Percentiles rank a stretch among this genome's conserved stretches.
Evolutionary conservation across 2,113 vertebrate genomes (phyloP).

Genomic region (Aegotheles bennettii): DNA sequence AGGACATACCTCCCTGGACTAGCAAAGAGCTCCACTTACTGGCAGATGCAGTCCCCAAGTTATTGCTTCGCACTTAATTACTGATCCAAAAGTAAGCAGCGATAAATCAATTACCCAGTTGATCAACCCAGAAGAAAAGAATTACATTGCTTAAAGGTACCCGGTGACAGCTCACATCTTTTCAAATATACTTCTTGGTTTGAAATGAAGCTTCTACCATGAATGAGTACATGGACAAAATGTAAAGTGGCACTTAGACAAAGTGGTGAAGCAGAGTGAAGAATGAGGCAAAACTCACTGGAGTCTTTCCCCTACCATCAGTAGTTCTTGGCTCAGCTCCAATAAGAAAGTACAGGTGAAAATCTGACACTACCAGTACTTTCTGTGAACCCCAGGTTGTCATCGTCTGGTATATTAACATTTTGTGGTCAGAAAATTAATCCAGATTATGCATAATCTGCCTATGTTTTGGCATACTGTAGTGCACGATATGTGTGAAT

Average conservation of each 20-base stretch:
- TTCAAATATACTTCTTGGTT: neutral
- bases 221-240: neutral
- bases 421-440: neutral
- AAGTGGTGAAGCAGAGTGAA: neutral
- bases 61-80: neutral
- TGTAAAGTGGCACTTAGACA: neutral
- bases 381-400: neutral
- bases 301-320: neutral
- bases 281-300: neutral
- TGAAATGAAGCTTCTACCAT: neutral
- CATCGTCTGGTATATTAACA: neutral
- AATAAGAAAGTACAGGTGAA: neutral
- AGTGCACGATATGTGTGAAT: accelerated
- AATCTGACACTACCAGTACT: neutral
- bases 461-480: neutral
- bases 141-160: neutral
- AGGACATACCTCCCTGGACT: neutral
- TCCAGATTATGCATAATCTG: neutral
- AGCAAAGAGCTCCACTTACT: conserved; percentile 64
- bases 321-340: neutral
- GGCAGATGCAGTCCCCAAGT: neutral
- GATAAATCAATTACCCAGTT: neutral
- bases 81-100: neutral
- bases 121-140: neutral
- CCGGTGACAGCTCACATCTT: neutral